These are phyloP conservation scores for Teleopsis dalmanni DNA, from an alignment of 1,140 invertebrate genomes.

Conservation along the genomic window DNA sequence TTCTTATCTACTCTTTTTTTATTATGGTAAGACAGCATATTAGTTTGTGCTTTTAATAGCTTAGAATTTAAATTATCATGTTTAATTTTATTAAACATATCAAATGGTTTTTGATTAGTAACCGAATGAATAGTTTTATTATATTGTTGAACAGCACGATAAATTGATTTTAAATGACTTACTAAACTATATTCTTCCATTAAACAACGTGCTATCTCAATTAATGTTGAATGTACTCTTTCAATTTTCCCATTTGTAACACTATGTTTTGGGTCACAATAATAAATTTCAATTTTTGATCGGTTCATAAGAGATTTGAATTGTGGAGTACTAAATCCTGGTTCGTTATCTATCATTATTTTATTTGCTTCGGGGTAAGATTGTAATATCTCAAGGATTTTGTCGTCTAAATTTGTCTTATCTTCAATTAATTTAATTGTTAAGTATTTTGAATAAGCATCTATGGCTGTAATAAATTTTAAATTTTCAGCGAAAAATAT, in stretches of 20 bases:
- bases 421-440: constrained; percentile 14
- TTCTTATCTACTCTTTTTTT: too few species aligned
- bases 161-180: background rate
- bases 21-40: too few species aligned
- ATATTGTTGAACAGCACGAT: constrained; percentile 4
- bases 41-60: background rate
- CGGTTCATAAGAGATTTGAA: constrained; percentile 9
- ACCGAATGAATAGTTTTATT: constrained; percentile 6
- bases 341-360: constrained; percentile 8
- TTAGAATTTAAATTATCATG: background rate
- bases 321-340: constrained; percentile 1
- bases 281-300: background rate
- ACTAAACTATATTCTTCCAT: constrained; percentile 3
- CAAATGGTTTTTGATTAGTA: constrained; percentile 12
- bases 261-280: background rate
- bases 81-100: constrained; percentile 19
- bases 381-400: constrained; percentile 11
- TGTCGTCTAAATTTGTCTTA: constrained; percentile 10
- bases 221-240: constrained; percentile 5
- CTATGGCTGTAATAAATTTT: constrained; percentile 11
- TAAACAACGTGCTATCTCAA: constrained; percentile 7
- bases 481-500: constrained; percentile 6
- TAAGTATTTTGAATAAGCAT: constrained; percentile 11
- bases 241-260: constrained; percentile 2
- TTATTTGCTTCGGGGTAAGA: background rate